phyloP scores from a whole-genome alignment of 1,140 invertebrate genomes.

The Carcinoscorpius rotundicauda region DNA sequence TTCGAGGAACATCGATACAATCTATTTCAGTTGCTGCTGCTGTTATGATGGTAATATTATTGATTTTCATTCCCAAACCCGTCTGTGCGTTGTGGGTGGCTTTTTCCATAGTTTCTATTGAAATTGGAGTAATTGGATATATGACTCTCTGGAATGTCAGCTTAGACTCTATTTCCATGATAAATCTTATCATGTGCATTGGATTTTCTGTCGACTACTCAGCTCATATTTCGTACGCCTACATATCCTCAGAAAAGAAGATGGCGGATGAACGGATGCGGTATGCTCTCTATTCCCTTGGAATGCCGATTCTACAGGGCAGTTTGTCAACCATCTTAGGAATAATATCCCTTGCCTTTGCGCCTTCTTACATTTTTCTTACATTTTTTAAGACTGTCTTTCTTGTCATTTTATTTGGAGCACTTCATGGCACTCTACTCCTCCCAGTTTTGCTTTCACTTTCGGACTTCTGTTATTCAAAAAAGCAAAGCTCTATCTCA shows the following conservation, averaged over 20 bases:
- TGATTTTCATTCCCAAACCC: constrained; percentile 90
- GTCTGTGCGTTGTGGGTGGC: constrained; percentile 89
- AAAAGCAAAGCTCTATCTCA: too few species aligned
- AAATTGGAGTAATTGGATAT: constrained; percentile 87
- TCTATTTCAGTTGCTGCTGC: constrained; percentile 80
- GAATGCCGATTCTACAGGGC: constrained; percentile 87
- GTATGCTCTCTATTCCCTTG: constrained; percentile 75
- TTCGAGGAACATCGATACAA: constrained; percentile 82
- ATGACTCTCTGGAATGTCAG: constrained; percentile 93
- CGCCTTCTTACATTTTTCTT: constrained; percentile 92
- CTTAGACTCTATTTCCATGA: constrained; percentile 95
- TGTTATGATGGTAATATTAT: constrained; percentile 93
- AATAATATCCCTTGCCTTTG: constrained; percentile 69
- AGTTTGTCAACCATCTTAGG: constrained; percentile 86
- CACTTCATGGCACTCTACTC: constrained; percentile 82
- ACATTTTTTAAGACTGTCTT: constrained; percentile 99
- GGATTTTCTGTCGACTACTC: constrained; percentile 97
- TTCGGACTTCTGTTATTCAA: constrained; percentile 19
- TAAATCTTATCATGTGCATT: constrained; percentile 97
- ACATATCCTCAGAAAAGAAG: constrained; percentile 59
- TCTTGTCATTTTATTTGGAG: constrained; percentile 85
- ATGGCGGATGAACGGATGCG: constrained; percentile 51
- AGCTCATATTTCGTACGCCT: constrained; percentile 93
- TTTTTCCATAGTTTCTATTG: constrained; percentile 89
- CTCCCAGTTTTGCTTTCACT: constrained; percentile 77